These are phyloP conservation scores for Leptatherina wallacei DNA, from an alignment of 2,797 vertebrate genomes.

Conservation along the genomic window DNA sequence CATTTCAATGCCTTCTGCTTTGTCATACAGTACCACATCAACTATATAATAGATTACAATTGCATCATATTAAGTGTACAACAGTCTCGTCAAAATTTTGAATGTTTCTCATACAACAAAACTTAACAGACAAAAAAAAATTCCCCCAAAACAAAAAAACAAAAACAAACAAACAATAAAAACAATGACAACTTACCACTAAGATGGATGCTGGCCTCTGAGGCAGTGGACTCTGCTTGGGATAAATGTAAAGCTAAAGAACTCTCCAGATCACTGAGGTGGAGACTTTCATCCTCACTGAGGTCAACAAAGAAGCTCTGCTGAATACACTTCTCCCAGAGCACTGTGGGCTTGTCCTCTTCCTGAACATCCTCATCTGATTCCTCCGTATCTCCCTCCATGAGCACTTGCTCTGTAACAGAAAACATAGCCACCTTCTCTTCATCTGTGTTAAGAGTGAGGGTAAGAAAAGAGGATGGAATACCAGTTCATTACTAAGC, in stretches of 20 bases:
- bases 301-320: slow-evolving; percentile 84
- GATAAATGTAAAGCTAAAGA: slow-evolving; percentile 75
- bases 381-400: slow-evolving; percentile 66
- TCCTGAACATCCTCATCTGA: slow-evolving; percentile 55
- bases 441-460: slow-evolving; percentile 33
- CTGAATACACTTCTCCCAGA: slow-evolving; percentile 82
- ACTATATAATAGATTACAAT: background rate
- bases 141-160: no score
- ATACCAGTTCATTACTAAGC: slow-evolving; percentile 70
- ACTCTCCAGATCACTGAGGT: slow-evolving; percentile 80
- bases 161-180: background rate
- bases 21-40: background rate
- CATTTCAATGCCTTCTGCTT: background rate
- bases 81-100: background rate
- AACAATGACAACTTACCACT: slow-evolving; percentile 68
- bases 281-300: slow-evolving; percentile 83
- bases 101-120: background rate
- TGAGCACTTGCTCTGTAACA: slow-evolving; percentile 28
- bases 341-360: slow-evolving; percentile 50
- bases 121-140: background rate
- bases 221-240: slow-evolving; percentile 66
- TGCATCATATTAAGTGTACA: background rate
- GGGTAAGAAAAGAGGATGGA: slow-evolving; percentile 14
- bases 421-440: slow-evolving; percentile 10
- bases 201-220: slow-evolving; percentile 72